These are phyloP conservation scores for Lepidostoma basale DNA, from an alignment of 1,140 invertebrate genomes.

Conservation along the genomic window DNA sequence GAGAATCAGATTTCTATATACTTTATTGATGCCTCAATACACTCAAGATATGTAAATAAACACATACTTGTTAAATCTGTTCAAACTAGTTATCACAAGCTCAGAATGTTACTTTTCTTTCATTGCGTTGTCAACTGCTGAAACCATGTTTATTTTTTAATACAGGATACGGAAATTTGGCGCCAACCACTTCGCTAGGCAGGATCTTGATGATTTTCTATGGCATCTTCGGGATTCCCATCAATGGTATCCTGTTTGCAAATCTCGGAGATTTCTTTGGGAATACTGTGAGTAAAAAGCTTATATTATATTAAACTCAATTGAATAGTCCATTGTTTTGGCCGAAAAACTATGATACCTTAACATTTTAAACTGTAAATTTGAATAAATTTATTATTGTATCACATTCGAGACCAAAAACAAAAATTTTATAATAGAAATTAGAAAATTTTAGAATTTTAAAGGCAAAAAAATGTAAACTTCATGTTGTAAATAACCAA, in stretches of 20 bases:
- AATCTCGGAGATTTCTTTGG: constrained; percentile 83
- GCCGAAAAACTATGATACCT: constrained; percentile 1
- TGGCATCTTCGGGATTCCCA: constrained; percentile 91
- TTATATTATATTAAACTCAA: not conserved
- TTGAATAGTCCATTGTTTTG: too few species aligned
- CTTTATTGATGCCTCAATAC: too few species aligned
- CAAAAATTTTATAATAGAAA: too few species aligned
- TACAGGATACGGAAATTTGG: constrained; percentile 86
- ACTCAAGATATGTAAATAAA: not conserved
- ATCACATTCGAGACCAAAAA: not conserved
- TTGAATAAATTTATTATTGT: not conserved
- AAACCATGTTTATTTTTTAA: constrained; percentile 33
- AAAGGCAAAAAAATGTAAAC: too few species aligned
- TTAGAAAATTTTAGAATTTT: too few species aligned
- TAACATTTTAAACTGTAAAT: not conserved
- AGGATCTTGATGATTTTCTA: constrained; percentile 92
- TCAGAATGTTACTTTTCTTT: not conserved
- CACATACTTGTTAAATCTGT: not conserved
- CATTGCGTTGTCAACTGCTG: not conserved
- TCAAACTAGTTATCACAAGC: not conserved
- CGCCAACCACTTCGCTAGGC: constrained; percentile 81
- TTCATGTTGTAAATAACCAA: too few species aligned
- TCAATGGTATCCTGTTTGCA: constrained; percentile 86
- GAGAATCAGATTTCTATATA: too few species aligned
- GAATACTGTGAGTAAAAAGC: constrained; percentile 62